phyloP scores from a whole-genome alignment of 2,888 invertebrate genomes.

The Coenonympha glycerion region DNA sequence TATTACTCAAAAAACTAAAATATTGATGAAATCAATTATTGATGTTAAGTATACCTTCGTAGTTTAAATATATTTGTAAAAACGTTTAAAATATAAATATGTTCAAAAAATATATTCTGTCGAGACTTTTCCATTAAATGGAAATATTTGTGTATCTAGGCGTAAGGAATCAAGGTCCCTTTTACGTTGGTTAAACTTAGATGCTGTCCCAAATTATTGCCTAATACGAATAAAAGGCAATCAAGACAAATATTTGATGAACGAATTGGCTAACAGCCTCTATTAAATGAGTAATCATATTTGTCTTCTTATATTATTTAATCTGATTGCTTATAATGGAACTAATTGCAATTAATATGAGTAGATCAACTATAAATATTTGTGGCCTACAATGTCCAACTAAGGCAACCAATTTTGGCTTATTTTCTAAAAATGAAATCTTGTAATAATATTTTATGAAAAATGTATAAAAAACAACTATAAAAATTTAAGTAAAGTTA shows the following conservation, averaged over 20 bases:
- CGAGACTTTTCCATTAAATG: background rate
- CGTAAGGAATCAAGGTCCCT: background rate
- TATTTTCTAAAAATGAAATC: no score
- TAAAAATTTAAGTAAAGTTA: no score
- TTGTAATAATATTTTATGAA: no score
- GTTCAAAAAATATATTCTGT: background rate
- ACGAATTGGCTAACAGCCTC: background rate
- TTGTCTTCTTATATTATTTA: background rate
- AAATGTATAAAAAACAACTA: no score
- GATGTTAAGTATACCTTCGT: background rate
- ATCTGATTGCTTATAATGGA: background rate
- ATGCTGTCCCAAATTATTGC: background rate
- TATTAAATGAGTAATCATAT: background rate
- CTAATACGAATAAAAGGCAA: background rate
- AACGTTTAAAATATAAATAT: background rate
- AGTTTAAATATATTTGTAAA: background rate
- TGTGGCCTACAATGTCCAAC: background rate
- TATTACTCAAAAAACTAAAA: background rate
- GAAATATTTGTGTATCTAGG: background rate
- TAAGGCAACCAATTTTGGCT: background rate
- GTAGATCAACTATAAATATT: background rate
- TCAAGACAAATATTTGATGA: background rate
- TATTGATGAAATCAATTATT: background rate
- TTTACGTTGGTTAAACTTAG: background rate
- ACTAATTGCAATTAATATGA: background rate